Conservation (phyloP, 2,113 vertebrate species). For the Lophius piscatorius region DNA sequence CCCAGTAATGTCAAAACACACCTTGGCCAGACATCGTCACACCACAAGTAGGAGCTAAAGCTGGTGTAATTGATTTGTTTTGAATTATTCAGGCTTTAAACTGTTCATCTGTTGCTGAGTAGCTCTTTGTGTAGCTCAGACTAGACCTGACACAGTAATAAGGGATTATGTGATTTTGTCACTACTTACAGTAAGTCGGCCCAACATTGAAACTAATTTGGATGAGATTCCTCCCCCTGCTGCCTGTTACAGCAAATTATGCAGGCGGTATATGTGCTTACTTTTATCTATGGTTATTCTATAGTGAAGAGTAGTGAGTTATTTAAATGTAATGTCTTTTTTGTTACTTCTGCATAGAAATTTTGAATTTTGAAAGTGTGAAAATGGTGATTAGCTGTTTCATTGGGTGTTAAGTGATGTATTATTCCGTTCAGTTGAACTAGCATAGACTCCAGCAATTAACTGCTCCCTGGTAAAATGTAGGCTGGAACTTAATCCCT, state of each 20-base stretch:
- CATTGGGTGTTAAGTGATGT: neutral
- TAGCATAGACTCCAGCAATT: neutral
- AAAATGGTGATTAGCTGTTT: neutral
- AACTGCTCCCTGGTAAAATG: neutral
- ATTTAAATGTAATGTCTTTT: neutral
- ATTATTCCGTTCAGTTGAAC: neutral
- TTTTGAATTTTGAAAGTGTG: no score
- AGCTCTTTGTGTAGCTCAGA: conserved; percentile 23
- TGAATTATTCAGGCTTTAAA: conserved; percentile 20
- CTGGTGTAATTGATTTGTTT: conserved; percentile 57
- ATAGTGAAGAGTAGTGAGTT: neutral
- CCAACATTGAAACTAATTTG: conserved; percentile 31
- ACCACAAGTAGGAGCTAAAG: conserved; percentile 22
- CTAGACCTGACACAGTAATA: conserved; percentile 39
- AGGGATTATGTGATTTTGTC: conserved; percentile 59
- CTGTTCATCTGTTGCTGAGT: conserved; percentile 5
- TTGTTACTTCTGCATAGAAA: neutral
- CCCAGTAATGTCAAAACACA: conserved; percentile 10
- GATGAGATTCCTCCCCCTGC: conserved; percentile 17
- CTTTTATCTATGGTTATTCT: neutral
- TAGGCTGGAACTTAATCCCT: no score
- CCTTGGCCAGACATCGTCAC: neutral
- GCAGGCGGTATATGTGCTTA: no score
- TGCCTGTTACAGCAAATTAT: neutral
- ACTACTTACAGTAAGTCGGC: conserved; percentile 33